Evolutionary conservation across 2,797 vertebrate species (phyloP).

Genomic region (Stomatorhinus walkeri): DNA sequence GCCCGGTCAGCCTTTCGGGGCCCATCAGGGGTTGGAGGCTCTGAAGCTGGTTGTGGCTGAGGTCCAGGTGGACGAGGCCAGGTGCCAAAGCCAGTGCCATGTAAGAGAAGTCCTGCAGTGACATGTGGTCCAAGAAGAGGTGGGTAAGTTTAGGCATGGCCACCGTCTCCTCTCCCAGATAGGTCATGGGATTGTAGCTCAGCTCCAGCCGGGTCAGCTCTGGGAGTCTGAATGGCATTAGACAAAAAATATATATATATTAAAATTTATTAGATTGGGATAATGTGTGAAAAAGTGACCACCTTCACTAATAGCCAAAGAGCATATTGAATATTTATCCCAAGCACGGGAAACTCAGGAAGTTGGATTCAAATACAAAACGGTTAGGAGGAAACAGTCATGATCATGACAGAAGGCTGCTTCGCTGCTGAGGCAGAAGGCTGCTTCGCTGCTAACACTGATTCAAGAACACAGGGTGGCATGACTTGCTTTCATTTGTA

Average conservation of each 20-base stretch:
- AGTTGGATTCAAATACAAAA: background rate
- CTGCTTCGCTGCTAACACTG: background rate
- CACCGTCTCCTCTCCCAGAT: constrained; percentile 70
- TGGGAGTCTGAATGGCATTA: constrained; percentile 51
- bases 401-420: background rate
- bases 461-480: background rate
- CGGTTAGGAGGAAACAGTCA: background rate
- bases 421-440: background rate
- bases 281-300: background rate
- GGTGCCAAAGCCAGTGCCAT: constrained; percentile 69
- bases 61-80: constrained; percentile 68
- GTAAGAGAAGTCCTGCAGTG: constrained; percentile 75
- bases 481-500: background rate
- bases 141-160: constrained; percentile 77
- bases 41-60: constrained; percentile 78
- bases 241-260: background rate
- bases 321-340: background rate
- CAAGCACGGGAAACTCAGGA: background rate
- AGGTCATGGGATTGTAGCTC: constrained; percentile 86
- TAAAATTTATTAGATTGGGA: background rate
- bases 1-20: constrained; percentile 54
- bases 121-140: constrained; percentile 76
- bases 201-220: constrained; percentile 71
- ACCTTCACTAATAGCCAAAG: background rate
- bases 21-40: constrained; percentile 68